Base-by-base conservation (phyloP, 2,797 vertebrate genomes). In the Lindbergichthys nudifrons region DNA sequence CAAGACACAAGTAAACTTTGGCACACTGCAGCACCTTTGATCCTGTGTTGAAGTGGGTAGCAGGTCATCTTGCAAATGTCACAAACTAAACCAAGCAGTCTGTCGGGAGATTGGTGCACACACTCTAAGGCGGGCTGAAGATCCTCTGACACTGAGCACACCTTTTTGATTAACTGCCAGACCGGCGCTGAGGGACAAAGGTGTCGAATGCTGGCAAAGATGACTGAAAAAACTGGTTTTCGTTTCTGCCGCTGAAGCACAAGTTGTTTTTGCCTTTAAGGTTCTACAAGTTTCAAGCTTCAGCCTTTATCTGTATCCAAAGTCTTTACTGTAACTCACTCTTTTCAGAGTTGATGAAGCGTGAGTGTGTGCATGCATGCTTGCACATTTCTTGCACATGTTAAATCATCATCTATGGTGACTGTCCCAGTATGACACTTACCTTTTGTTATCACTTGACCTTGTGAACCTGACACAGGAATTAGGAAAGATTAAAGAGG, bases 211-310 rank as follows among this genome's bases (percentile, higher is more conserved):
- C 66, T 94, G 92, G 92, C 90, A 88, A 65, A 73, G 77, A 71
- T 4, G 50, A 89, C 90, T 89, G 87, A 90, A 90, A 88, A 90
- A 93, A 92, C 90, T 3, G 85, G 91, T 93, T 93, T 87, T 60
- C 48, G 58, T 46, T 57, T 79, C 75, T 66, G 57, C 59, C 21
- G 21, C 65, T 19, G 15, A 41, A 69, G 64, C 67, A 21, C 45
- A 43, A 50, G 64, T 65, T 73, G 73, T 78, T 75, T 73, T 78
- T 79, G 71, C 79, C 75, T 89, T 58, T 62, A 62, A 83, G 75
- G 56, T 60, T 62, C 47, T 30, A 14, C 75, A 70, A 53, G 73
- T 81, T 90, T 70, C 64, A 51, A 87, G 83, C 19, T 1, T 65
- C 19, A 61, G 62, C n/a, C 48, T 71, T 68, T 54, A 71, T 84